These are phyloP conservation scores for Peromyscus aztecus DNA, from an alignment of 2,797 vertebrate genomes.

Conservation along the genomic window DNA sequence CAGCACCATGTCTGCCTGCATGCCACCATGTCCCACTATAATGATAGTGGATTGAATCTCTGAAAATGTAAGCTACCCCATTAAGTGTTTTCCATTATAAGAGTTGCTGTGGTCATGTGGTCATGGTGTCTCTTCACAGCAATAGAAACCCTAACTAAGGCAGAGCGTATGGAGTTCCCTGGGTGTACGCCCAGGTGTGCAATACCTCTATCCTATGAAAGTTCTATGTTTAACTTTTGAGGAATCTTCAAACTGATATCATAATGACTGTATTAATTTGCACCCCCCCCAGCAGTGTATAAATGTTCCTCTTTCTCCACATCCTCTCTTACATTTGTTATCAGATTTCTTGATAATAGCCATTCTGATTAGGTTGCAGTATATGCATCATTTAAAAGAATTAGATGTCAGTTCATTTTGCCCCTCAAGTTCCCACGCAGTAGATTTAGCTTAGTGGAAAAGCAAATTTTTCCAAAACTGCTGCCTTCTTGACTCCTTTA, in stretches of 20 bases:
- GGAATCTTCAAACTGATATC: not conserved
- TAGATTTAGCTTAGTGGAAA: not conserved
- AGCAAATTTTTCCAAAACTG: slow-evolving; percentile 14
- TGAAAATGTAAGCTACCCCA: not conserved
- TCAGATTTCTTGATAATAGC: not conserved
- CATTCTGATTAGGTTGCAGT: not conserved
- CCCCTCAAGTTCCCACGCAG: not conserved
- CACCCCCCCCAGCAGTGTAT: not conserved
- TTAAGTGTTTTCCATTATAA: not conserved
- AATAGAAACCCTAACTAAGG: not conserved
- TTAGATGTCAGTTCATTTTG: not conserved
- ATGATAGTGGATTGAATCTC: not conserved
- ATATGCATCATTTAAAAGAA: not conserved
- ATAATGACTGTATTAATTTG: not conserved
- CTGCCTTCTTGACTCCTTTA: slow-evolving; percentile 6
- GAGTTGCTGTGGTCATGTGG: not conserved
- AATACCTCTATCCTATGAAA: not conserved
- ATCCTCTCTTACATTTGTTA: not conserved
- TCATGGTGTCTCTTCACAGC: not conserved
- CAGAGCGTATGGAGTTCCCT: not conserved
- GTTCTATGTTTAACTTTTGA: not conserved
- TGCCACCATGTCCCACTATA: not conserved
- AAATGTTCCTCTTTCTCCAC: not conserved
- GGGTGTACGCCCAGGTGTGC: not conserved
- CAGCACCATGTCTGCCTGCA: not conserved